Evolutionary conservation across 2,888 invertebrate species (phyloP), one percentile per base, ranked within the genome.

Genomic region (Taenaris catops): DNA sequence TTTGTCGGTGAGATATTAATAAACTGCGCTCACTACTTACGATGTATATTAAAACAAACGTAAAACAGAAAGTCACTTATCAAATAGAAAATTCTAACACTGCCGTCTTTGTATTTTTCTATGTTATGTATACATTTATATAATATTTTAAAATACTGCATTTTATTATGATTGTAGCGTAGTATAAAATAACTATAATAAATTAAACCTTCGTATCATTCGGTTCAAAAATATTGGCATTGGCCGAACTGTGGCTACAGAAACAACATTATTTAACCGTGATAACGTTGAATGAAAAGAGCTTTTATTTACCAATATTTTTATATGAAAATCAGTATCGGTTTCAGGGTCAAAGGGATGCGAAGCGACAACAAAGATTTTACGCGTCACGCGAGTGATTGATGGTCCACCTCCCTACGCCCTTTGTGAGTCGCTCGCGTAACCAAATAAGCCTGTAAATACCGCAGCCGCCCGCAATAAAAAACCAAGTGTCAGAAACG

Each of bases 381-480:
- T 69, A 75, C 75, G 44, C 57, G 78, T 80, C 81, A 80, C 64
- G 58, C 40, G 27, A 33, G 57, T 83, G 84, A 84, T 83, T 79
- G 80, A 84, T 81, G 68, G 52, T 47, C 46, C 43, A 45, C 41
- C 53, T 50, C 57, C 57, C 51, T 44, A 40, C 51, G 49, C 55
- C 53, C 61, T 66, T 68, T 68, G 65, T 65, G 55, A 53, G 48
- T 49, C 54, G 59, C 61, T 62, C 57, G 55, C 62, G 63, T 61
- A 59, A 66, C 59, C 62, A 61, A 65, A 69, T 57, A 57, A 56
- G 59, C 49, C 49, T 50, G 49, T 57, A 58, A 67, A 66, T 58
- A 62, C 52, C 53, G 49, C 44, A 46, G 39, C 39, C 38, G 38
- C 20, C 37, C 45, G 45, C 48, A 53, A 50, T 49, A 52, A 53